Evolutionary conservation across 2,888 invertebrate species (phyloP), one percentile per base, ranked within the genome.

Genomic region (Lasioglossum zephyrum): DNA sequence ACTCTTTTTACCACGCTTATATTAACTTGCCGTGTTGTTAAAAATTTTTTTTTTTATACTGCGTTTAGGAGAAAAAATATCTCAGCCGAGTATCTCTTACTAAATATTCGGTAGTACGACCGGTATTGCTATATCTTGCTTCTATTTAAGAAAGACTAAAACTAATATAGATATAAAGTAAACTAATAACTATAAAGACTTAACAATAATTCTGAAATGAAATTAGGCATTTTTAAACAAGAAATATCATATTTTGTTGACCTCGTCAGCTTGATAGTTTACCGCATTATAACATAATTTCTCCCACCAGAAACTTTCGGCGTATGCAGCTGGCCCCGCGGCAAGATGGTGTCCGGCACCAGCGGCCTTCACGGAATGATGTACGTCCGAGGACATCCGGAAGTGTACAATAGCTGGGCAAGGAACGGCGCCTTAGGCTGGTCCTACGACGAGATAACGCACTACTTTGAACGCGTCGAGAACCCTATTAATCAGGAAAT

Each of bases 331-430:
- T 96, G 96, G 96, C 96, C 96, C 0, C 94, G 97, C 31, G 96
- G 96, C 0, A 95, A 95, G 86, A 95, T 96, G 93, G 94, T 97
- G 57, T 97, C 97, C 16, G 97, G 97, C 6, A 96, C 96, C 0
- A 96, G 96, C 39, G 96, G 96, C 1, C 95, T 97, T 72, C 97
- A 97, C 92, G 97, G 96, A 4, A 97, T 97, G 96, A 95, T 97
- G 90, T 97, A 96, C 92, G 95, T 96, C 0, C 95, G 96, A 39
- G 97, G 97, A 0, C 96, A 96, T 89, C 95, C 95, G 0, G 94
- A 94, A 22, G 96, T 97, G 80, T 97, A 96, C 87, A 95, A 96
- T 84, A 93, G 95, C 70, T 97, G 97, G 97, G 95, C 96, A 69
- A 93, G 94, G 0, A 91, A 93, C 31, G 96, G 96, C 2, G 96